Evolutionary conservation across 2,113 vertebrate genomes (phyloP).

Genomic region (Anoplopoma fimbria): DNA sequence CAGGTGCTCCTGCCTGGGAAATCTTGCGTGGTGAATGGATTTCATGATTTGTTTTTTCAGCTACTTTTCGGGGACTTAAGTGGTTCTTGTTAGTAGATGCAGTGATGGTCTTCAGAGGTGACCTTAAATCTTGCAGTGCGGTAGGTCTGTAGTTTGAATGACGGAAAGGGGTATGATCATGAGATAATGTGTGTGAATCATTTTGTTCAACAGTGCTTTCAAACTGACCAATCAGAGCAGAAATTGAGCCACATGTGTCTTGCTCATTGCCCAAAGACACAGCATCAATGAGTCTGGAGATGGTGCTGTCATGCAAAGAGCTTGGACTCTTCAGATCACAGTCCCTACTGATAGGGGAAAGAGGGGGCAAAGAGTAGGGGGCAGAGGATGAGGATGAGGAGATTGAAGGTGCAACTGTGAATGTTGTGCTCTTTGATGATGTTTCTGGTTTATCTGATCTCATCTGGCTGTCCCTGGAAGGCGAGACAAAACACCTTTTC

Average conservation of each 20-base stretch:
- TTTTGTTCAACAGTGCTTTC: constrained; percentile 82
- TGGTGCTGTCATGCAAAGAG: constrained; percentile 87
- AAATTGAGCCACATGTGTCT: constrained; percentile 88
- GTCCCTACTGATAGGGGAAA: constrained; percentile 60
- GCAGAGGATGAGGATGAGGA: constrained; percentile 70
- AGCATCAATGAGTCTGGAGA: constrained; percentile 93
- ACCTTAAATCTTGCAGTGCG: constrained; percentile 38
- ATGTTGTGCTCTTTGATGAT: constrained; percentile 64
- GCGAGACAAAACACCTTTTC: constrained; percentile 16
- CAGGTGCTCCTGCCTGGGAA: constrained; percentile 39
- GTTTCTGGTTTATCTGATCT: constrained; percentile 68
- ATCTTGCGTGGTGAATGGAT: constrained; percentile 32
- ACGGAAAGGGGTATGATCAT: constrained; percentile 6
- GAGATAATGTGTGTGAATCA: constrained; percentile 57
- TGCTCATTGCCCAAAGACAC: constrained; percentile 86
- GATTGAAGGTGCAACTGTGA: constrained; percentile 63
- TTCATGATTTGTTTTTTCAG: constrained; percentile 44
- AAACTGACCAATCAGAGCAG: constrained; percentile 89
- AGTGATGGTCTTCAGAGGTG: constrained; percentile 31
- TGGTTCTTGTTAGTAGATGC: constrained; percentile 21
- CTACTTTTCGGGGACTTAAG: constrained; percentile 44
- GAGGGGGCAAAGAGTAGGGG: constrained; percentile 54
- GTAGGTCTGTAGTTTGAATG: constrained; percentile 48
- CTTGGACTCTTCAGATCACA: constrained; percentile 70
- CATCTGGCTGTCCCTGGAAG: constrained; percentile 31